Percentiles rank a stretch among this genome's conserved stretches.
Evolutionary conservation across 1,140 invertebrate species (phyloP).

Genomic region (Ceratitis capitata): DNA sequence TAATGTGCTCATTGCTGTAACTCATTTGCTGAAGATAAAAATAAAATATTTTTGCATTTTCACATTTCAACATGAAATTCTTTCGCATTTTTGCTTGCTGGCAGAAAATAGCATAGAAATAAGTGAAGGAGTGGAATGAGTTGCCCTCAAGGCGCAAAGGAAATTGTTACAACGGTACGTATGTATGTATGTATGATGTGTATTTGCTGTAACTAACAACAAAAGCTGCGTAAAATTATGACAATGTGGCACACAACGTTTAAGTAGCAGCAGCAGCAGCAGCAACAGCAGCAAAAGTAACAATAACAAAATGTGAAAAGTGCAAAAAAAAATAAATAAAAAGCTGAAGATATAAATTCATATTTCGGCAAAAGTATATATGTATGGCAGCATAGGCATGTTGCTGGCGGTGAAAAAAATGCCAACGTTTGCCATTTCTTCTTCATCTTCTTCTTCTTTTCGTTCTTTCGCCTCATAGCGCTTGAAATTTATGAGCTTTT

Average conservation of each 20-base stretch:
- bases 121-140: not conserved
- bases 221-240: not conserved
- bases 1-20: not conserved
- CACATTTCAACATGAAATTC: not conserved
- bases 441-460: too few species aligned
- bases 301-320: not conserved
- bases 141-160: not conserved
- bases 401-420: not conserved
- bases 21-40: not conserved
- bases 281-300: not conserved
- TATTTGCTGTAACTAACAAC: not conserved
- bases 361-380: not conserved
- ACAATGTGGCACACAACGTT: constrained; percentile 7
- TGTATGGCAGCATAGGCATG: not conserved
- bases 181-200: not conserved
- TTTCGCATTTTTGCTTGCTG: not conserved
- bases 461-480: not conserved
- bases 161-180: not conserved
- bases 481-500: constrained; percentile 13
- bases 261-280: not conserved
- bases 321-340: not conserved
- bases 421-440: not conserved
- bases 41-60: not conserved
- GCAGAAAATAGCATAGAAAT: not conserved
- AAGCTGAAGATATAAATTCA: not conserved